Percentiles rank a stretch among this genome's conserved stretches.
Conservation (phyloP, 1,140 invertebrate genomes). For the Adelges cooleyi region DNA sequence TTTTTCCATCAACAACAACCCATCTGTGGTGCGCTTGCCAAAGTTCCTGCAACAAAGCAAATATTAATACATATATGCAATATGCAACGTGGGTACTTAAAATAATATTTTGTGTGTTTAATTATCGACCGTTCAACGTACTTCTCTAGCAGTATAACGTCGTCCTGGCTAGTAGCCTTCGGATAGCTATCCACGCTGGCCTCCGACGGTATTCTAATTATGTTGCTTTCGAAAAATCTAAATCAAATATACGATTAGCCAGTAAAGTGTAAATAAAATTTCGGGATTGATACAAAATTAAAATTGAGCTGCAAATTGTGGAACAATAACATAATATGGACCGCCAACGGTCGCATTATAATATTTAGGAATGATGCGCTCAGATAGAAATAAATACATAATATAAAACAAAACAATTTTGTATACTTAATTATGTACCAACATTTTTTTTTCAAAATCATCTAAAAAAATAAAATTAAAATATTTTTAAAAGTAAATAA, state of each 20-base stretch:
- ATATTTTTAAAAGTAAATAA: no score
- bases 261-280: conserved; percentile 14
- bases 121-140: no score
- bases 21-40: not conserved
- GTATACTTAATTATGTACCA: no score
- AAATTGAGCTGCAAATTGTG: not conserved
- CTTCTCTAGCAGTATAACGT: no score
- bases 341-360: no score
- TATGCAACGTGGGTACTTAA: not conserved
- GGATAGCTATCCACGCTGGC: not conserved
- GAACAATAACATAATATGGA: no score
- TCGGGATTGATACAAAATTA: conserved; percentile 4
- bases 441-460: no score
- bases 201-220: conserved; percentile 46
- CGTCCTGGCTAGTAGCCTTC: not conserved
- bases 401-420: no score
- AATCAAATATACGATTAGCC: conserved; percentile 17
- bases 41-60: not conserved
- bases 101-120: not conserved
- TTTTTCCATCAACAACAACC: no score
- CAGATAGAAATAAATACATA: no score
- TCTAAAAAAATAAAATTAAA: no score
- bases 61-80: not conserved
- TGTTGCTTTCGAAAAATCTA: conserved; percentile 71
- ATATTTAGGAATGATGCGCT: no score